Percentiles rank a stretch among this genome's conserved stretches.
Evolutionary conservation across 2,113 vertebrate genomes (phyloP).

Genomic region (Osmerus mordax): DNA sequence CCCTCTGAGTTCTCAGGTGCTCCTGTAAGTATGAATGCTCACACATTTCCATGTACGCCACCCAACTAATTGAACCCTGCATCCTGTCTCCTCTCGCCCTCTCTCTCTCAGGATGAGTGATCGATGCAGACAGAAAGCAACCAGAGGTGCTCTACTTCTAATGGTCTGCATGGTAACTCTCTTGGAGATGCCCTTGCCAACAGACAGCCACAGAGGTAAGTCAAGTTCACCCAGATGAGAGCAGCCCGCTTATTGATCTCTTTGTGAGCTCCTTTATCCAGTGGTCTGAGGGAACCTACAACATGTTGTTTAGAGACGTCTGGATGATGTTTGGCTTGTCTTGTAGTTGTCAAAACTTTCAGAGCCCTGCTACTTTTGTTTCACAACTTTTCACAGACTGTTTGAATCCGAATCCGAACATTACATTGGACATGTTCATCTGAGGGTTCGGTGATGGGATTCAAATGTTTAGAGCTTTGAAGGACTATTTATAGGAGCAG

Average conservation of each 20-base stretch:
- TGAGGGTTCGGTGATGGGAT: neutral
- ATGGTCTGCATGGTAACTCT: conserved; percentile 87
- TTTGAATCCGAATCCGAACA: neutral
- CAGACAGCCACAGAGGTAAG: conserved; percentile 89
- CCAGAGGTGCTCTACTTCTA: conserved; percentile 86
- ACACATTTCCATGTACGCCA: neutral
- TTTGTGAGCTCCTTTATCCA: neutral
- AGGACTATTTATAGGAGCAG: neutral
- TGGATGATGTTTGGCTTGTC: no score
- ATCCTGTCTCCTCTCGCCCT: neutral
- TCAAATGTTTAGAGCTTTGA: neutral
- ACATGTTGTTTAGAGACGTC: no score
- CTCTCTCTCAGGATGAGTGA: conserved; percentile 86
- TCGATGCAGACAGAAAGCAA: conserved; percentile 83
- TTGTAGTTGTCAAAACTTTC: no score
- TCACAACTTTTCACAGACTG: neutral
- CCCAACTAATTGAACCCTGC: neutral
- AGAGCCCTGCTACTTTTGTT: no score
- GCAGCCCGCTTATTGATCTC: neutral
- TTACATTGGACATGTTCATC: neutral
- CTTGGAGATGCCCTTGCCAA: conserved; percentile 80
- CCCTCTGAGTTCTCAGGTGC: no score
- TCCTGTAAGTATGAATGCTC: no score
- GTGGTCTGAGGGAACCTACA: no score
- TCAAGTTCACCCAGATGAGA: neutral